A percentile compares a stretch with the other conserved stretches of the same genome.
phyloP scores from a whole-genome alignment of 2,888 invertebrate genomes.

The Rapana venosa region DNA sequence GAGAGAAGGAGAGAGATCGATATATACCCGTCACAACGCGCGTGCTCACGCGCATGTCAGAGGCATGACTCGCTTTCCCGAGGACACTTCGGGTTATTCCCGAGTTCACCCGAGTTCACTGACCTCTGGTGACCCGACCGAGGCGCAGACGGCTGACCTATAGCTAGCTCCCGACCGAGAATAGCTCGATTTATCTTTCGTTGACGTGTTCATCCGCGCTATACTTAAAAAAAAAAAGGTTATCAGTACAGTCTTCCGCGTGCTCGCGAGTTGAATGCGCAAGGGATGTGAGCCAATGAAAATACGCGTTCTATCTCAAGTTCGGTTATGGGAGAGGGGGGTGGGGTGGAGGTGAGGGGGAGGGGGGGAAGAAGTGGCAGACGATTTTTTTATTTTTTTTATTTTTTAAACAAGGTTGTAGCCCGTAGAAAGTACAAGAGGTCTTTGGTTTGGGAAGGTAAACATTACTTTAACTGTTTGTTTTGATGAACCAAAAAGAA shows the following conservation, averaged over 20 bases:
- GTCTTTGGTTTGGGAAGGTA: background rate
- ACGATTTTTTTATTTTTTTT: background rate
- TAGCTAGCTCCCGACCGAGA: background rate
- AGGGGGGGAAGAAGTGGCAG: background rate
- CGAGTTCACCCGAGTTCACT: slow-evolving; percentile 22
- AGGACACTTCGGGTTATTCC: background rate
- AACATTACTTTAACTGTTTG: background rate
- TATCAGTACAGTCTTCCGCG: background rate
- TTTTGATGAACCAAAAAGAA: too few relatives aligned
- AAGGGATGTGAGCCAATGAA: background rate
- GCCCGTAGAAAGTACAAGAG: background rate
- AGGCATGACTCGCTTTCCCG: background rate
- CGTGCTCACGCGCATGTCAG: background rate
- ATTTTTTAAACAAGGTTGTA: too few relatives aligned
- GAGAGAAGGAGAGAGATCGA: background rate
- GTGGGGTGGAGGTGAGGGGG: too few relatives aligned
- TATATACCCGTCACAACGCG: background rate
- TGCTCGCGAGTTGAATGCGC: background rate
- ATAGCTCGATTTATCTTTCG: background rate
- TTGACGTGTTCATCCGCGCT: too few relatives aligned
- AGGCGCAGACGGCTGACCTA: slow-evolving; percentile 13
- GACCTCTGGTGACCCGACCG: background rate
- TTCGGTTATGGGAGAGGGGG: too few relatives aligned
- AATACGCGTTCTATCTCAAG: background rate
- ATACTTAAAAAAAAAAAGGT: too few relatives aligned